Evolutionary conservation across 2,113 vertebrate species (phyloP).

Genomic region (Crotophaga sulcirostris): DNA sequence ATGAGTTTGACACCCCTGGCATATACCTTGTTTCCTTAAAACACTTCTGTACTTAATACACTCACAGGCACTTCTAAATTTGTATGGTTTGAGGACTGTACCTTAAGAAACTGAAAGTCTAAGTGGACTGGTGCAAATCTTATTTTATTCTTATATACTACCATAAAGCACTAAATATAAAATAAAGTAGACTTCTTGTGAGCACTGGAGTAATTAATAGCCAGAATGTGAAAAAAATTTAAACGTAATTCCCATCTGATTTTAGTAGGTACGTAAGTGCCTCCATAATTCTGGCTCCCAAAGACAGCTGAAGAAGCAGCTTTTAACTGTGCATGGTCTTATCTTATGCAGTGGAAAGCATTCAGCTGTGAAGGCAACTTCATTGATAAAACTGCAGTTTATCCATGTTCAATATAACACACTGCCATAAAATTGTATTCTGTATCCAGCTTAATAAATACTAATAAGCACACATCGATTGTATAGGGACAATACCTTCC

Average conservation of each 20-base stretch:
- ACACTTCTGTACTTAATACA: not conserved
- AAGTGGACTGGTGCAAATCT: not conserved
- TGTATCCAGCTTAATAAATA: not conserved
- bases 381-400: not conserved
- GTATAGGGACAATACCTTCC: not conserved
- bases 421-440: not conserved
- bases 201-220: not conserved
- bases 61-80: not conserved
- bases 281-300: not conserved
- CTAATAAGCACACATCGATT: not conserved
- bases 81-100: not conserved
- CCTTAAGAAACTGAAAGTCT: not conserved
- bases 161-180: not conserved
- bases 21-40: not conserved
- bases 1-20: not conserved
- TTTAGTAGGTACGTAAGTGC: not conserved
- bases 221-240: not conserved
- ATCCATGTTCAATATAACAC: not conserved
- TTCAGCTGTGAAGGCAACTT: not conserved
- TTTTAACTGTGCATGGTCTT: not conserved
- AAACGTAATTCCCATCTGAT: not conserved
- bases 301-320: not conserved
- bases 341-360: not conserved
- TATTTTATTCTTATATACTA: not conserved
- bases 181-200: not conserved